A percentile compares a stretch with the other conserved stretches of the same genome.
These are phyloP conservation scores for Lamellibrachia satsuma DNA, from an alignment of 2,888 invertebrate species.

Conservation along the genomic window DNA sequence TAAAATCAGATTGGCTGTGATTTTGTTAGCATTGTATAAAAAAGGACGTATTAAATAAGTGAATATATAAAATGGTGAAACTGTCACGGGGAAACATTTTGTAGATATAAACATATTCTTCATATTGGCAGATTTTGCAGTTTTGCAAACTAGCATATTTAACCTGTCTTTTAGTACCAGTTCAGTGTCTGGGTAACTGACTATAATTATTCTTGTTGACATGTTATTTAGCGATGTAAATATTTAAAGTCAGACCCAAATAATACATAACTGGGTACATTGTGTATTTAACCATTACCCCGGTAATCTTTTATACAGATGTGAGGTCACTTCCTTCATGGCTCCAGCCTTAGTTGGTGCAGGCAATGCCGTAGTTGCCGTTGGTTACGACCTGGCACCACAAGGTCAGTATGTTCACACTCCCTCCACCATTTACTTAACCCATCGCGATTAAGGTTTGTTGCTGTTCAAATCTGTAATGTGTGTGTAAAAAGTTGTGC, in stretches of 20 bases:
- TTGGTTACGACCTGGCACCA: conserved; percentile 7
- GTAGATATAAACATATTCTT: background rate
- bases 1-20: background rate
- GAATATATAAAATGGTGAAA: too few species aligned
- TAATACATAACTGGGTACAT: background rate
- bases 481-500: too few species aligned
- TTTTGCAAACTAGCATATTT: background rate
- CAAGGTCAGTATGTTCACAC: background rate
- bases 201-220: too few species aligned
- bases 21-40: too few species aligned
- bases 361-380: background rate
- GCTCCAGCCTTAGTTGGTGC: background rate
- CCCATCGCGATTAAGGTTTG: too few species aligned
- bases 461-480: too few species aligned
- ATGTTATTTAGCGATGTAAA: background rate
- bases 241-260: background rate
- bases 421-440: too few species aligned
- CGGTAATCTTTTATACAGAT: background rate
- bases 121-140: background rate
- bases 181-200: too few species aligned
- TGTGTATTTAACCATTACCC: background rate
- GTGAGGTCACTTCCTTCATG: background rate
- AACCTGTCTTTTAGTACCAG: too few species aligned
- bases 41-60: too few species aligned
- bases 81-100: background rate